These are phyloP conservation scores for Perca fluviatilis DNA, from an alignment of 2,113 vertebrate species.

Conservation along the genomic window DNA sequence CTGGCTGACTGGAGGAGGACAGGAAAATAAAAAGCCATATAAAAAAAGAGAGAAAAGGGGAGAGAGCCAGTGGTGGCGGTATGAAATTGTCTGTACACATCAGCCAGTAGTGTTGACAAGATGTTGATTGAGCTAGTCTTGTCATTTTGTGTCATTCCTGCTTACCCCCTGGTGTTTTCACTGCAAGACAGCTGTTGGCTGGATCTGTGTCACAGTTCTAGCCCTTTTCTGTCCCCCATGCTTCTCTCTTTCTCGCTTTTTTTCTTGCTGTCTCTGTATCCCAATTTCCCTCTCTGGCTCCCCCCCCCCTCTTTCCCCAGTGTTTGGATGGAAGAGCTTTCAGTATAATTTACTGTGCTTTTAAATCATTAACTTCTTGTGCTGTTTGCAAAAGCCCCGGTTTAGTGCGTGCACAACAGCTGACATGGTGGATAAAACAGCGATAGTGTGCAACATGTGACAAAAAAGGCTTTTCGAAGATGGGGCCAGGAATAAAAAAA, in stretches of 20 bases:
- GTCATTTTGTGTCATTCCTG: conserved; percentile 78
- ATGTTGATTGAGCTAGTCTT: conserved; percentile 86
- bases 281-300: conserved; percentile 37
- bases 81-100: conserved; percentile 85
- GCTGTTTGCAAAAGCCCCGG: conserved; percentile 73
- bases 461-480: conserved; percentile 39
- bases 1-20: conserved; percentile 77
- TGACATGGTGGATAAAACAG: conserved; percentile 67
- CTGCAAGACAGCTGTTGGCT: conserved; percentile 78
- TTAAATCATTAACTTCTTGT: conserved; percentile 84
- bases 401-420: conserved; percentile 71
- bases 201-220: conserved; percentile 78
- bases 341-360: conserved; percentile 83
- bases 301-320: conserved; percentile 33
- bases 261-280: conserved; percentile 49
- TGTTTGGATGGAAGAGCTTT: conserved; percentile 78
- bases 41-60: conserved; percentile 58
- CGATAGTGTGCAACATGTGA: conserved; percentile 58
- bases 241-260: background rate
- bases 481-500: conserved; percentile 29
- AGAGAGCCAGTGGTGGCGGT: conserved; percentile 64
- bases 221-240: conserved; percentile 52
- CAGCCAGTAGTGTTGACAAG: conserved; percentile 84
- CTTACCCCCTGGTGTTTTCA: conserved; percentile 82
- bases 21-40: conserved; percentile 73